Evolutionary conservation across 92 coral and sea anemone genomes (phyloP).

Genomic region (Blastomussa wellsi): DNA sequence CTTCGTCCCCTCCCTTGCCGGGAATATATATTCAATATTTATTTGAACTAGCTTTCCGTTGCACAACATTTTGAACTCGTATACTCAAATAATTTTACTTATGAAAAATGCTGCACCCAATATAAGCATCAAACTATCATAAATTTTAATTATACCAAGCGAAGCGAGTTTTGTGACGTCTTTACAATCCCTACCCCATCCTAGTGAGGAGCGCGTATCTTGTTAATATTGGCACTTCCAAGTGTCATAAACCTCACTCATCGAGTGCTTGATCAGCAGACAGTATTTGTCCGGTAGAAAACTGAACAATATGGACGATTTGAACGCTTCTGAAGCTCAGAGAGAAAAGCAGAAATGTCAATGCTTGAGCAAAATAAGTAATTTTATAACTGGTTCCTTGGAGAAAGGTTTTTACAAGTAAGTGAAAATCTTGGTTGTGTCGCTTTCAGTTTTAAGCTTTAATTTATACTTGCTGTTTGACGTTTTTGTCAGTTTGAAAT

Average conservation of each 20-base stretch:
- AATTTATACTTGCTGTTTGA: neutral
- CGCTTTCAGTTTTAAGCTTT: too few species aligned
- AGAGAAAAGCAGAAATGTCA: constrained; percentile 20
- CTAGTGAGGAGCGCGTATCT: neutral
- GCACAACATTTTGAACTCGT: neutral
- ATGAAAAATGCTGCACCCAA: neutral
- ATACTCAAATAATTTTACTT: neutral
- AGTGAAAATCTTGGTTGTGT: too few species aligned
- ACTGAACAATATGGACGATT: neutral
- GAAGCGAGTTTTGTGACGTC: neutral
- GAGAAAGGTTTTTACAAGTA: constrained; percentile 80
- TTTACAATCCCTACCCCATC: constrained; percentile 1
- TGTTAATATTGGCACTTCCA: too few species aligned
- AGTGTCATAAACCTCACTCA: too few species aligned
- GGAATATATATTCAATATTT: neutral
- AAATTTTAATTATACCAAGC: neutral
- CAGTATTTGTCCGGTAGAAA: neutral
- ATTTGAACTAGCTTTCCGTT: neutral
- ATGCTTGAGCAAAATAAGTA: constrained; percentile 69
- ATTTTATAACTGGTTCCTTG: constrained; percentile 70
- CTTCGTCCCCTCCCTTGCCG: neutral
- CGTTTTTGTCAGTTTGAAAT: neutral
- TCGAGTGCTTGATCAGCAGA: too few species aligned
- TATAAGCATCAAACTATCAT: neutral
- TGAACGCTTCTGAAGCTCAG: neutral